These are phyloP conservation scores for Zeus faber DNA, from an alignment of 2,113 vertebrate genomes.

Conservation along the genomic window DNA sequence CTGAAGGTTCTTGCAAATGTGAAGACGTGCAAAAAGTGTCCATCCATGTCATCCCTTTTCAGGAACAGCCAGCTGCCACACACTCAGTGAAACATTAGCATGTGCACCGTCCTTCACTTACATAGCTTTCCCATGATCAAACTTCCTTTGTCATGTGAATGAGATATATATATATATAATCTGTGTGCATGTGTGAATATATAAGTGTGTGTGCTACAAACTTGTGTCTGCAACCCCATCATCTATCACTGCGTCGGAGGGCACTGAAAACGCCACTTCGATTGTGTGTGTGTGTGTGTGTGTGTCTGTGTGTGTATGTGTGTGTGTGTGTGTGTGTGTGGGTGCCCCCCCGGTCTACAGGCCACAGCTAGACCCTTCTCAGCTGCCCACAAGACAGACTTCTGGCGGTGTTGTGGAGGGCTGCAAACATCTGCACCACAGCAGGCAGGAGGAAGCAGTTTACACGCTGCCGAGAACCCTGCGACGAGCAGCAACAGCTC, in stretches of 20 bases:
- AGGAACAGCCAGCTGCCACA: not conserved
- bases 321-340: not conserved
- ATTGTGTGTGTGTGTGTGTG: slow-evolving; percentile 1
- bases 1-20: too few species aligned
- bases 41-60: too few species aligned
- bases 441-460: slow-evolving; percentile 38
- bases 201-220: not conserved
- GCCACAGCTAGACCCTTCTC: too few species aligned
- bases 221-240: too few species aligned
- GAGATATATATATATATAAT: too few species aligned
- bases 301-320: not conserved
- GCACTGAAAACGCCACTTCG: too few species aligned
- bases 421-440: slow-evolving; percentile 41
- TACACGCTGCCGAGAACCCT: slow-evolving; percentile 22
- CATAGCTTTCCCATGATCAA: slow-evolving; percentile 17
- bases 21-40: too few species aligned
- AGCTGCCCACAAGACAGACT: not conserved
- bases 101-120: not conserved
- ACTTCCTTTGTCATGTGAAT: slow-evolving; percentile 2
- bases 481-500: slow-evolving; percentile 27
- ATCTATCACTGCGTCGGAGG: too few species aligned
- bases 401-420: slow-evolving; percentile 7
- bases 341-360: not conserved
- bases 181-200: not conserved
- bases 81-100: slow-evolving; percentile 13